A percentile compares a stretch with the other conserved stretches of the same genome.
Evolutionary conservation across 2,888 invertebrate species (phyloP).

Genomic region (Drosophila picticornis): DNA sequence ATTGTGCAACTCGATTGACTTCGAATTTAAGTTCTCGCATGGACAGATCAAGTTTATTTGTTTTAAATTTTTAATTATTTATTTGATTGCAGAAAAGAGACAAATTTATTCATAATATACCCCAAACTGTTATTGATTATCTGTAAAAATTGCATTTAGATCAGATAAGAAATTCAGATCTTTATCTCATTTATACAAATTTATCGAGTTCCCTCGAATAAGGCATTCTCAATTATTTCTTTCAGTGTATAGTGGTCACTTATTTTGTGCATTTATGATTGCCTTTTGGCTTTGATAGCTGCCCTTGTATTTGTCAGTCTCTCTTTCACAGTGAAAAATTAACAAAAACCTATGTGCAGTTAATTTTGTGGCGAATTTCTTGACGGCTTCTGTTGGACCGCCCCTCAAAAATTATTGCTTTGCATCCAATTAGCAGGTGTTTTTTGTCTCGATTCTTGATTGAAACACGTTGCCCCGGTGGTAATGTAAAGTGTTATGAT

Average conservation of each 20-base stretch:
- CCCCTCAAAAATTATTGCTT: constrained; percentile 3
- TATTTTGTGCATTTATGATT: constrained; percentile 43
- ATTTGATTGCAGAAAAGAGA: too few relatives aligned
- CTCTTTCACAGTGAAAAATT: neutral
- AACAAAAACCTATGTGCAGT: constrained; percentile 41
- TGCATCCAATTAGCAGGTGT: constrained; percentile 53
- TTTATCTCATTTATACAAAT: neutral
- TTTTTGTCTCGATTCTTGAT: constrained; percentile 55
- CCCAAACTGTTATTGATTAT: neutral
- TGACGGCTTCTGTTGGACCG: constrained; percentile 36
- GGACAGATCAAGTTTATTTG: too few relatives aligned
- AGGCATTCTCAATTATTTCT: neutral
- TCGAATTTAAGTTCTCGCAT: too few relatives aligned
- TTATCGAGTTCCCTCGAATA: neutral
- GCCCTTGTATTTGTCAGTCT: constrained; percentile 58
- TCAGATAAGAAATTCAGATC: neutral
- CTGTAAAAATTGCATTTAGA: neutral
- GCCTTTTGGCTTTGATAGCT: constrained; percentile 32
- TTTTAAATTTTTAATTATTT: too few relatives aligned
- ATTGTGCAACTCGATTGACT: too few relatives aligned
- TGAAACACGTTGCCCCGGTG: constrained; percentile 8
- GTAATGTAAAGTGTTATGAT: constrained; percentile 47
- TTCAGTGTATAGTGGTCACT: constrained; percentile 7
- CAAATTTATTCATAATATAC: neutral
- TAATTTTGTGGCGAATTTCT: constrained; percentile 33